Evolutionary conservation across 2,888 invertebrate genomes (phyloP), one percentile per base, ranked within the genome.

Genomic region (Standfussiana lucernea): DNA sequence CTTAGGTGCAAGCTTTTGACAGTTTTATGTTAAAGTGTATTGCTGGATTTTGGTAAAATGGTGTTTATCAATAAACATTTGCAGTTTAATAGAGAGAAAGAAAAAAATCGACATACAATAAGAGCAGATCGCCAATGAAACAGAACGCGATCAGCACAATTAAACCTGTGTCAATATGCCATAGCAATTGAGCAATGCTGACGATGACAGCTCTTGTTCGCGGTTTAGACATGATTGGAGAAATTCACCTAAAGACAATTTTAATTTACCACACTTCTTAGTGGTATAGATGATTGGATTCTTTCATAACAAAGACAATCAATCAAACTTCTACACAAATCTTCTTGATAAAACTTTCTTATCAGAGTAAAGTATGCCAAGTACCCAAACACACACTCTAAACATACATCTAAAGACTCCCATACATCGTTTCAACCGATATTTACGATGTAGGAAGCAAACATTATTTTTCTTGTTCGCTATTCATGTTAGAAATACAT

Each of bases 401-500:
- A 15, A 56, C 47, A 42, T n/a, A 42, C 24, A 15, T 73, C 53
- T 69, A 68, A 28, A 66, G 59, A 66, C 35, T 40, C 40, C 42
- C 79, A 62, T 53, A 75, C 62, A 70, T 62, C 45, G 64, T 64
- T 74, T 61, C 73, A n/a, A 21, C 24, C 21, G 24, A 82, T 78
- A 83, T 83, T 78, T 78, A 78, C 79, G 74, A 77, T 56, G 74
- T 64, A 45, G 59, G 77, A 81, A 78, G 50, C 75, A 65, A 74
- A 86, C 73, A 84, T 74, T 78, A 76, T 86, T 79, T 80, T 81
- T 77, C 83, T 71, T 66, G 74, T 72, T 83, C 80, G 50, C 80
- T 75, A 71, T 86, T 86, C 76, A 71, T 76, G 81, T 84, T 77
- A 74, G 65, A 80, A 80, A 86, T 84, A 86, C 82, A 85, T 81